Conservation (phyloP, 1,140 invertebrate species). For the Drosophila rufa region DNA sequence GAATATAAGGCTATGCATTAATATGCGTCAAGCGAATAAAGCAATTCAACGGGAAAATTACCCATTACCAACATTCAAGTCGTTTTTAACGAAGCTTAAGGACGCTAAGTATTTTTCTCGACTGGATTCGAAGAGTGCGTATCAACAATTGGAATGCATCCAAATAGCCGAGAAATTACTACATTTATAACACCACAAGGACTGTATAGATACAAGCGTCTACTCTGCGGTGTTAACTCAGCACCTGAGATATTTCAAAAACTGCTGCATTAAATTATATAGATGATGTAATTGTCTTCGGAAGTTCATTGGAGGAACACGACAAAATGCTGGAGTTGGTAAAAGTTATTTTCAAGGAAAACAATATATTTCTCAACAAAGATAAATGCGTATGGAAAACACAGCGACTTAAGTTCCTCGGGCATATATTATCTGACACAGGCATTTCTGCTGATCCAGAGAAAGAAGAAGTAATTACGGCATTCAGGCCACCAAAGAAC, state of each 20-base stretch:
- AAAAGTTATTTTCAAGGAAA: slow-evolving; percentile 8
- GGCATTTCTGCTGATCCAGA: slow-evolving; percentile 8
- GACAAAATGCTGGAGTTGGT: slow-evolving; percentile 6
- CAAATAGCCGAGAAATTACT: slow-evolving; percentile 22
- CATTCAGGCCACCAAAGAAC: slow-evolving; percentile 1
- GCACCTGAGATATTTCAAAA: slow-evolving; percentile 26
- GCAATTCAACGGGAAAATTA: slow-evolving; percentile 12
- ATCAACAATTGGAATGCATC: slow-evolving; percentile 19
- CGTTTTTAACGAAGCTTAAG: slow-evolving; percentile 17
- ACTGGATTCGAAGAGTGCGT: slow-evolving; percentile 17
- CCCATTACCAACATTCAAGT: slow-evolving; percentile 7
- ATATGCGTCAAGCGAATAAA: slow-evolving; percentile 31
- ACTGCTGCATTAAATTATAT: slow-evolving; percentile 9
- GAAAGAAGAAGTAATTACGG: slow-evolving; percentile 1
- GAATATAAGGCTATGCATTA: slow-evolving; percentile 26
- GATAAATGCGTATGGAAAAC: slow-evolving; percentile 14
- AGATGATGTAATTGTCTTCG: slow-evolving; percentile 22
- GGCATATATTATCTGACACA: slow-evolving; percentile 9
- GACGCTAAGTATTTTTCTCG: slow-evolving; percentile 13
- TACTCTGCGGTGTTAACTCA: slow-evolving; percentile 22
- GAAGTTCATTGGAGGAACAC: slow-evolving; percentile 8
- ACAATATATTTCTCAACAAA: not conserved
- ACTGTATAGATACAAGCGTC: slow-evolving; percentile 23
- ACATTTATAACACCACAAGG: slow-evolving; percentile 19
- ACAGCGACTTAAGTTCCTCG: slow-evolving; percentile 7